Conservation (phyloP, 2,888 invertebrate species). For the Limnephilus lunatus region DNA sequence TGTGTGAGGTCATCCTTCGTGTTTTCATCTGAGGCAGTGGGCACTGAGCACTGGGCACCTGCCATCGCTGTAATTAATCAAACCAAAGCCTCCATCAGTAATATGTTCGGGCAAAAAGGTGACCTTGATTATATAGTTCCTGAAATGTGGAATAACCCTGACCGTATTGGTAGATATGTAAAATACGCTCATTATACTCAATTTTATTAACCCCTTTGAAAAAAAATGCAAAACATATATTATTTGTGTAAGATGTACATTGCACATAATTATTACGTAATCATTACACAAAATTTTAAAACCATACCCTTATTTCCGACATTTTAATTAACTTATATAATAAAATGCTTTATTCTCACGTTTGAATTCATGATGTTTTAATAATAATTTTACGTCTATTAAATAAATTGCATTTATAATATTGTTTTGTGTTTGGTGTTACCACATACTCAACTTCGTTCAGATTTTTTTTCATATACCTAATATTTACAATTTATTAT, state of each 20-base stretch:
- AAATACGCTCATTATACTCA: background rate
- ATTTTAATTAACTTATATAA: background rate
- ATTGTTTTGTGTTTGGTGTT: no score
- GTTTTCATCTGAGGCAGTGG: background rate
- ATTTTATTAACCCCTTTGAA: background rate
- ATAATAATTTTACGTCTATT: no score
- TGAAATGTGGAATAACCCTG: slow-evolving; percentile 28
- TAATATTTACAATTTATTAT: no score
- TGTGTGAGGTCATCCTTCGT: slow-evolving; percentile 53
- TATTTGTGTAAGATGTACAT: no score
- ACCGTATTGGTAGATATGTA: slow-evolving; percentile 4
- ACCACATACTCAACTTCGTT: no score
- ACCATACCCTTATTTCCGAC: background rate
- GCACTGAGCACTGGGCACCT: slow-evolving; percentile 18
- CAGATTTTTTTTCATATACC: no score
- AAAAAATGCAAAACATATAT: background rate
- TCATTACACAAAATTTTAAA: background rate
- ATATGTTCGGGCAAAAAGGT: background rate
- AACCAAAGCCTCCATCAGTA: slow-evolving; percentile 19
- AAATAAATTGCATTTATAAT: no score
- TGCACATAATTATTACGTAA: no score
- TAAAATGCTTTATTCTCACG: background rate
- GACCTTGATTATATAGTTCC: slow-evolving; percentile 48
- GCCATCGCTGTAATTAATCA: slow-evolving; percentile 47
- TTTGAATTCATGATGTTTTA: no score